phyloP scores from a whole-genome alignment of 1,140 invertebrate genomes.

The Epicauta chinensis region DNA sequence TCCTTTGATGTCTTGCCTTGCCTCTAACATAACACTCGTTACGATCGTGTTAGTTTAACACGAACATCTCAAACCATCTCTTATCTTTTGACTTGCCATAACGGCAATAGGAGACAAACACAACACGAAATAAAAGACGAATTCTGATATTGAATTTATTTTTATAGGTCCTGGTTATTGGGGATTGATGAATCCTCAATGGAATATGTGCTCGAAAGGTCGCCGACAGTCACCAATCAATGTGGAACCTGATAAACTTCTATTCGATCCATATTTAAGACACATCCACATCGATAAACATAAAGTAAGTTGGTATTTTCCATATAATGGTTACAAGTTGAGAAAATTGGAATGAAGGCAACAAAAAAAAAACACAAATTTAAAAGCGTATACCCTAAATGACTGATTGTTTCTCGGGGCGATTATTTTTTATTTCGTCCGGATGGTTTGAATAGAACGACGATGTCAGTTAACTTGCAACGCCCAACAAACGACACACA shows the following conservation, averaged over 20 bases:
- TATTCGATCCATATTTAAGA: constrained; percentile 89
- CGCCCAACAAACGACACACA: neutral
- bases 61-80: neutral
- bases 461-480: constrained; percentile 10
- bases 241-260: constrained; percentile 84
- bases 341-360: no score
- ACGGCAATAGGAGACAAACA: neutral
- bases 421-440: constrained; percentile 7
- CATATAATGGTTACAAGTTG: neutral
- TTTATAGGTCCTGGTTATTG: constrained; percentile 94
- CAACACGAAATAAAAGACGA: neutral
- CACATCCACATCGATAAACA: constrained; percentile 84
- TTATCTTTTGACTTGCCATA: neutral
- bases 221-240: constrained; percentile 92
- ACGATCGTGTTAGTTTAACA: constrained; percentile 13
- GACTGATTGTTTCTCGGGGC: constrained; percentile 14
- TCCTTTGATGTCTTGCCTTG: constrained; percentile 16
- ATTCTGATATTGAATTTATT: constrained; percentile 18
- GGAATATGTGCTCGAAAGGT: constrained; percentile 92
- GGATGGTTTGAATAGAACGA: constrained; percentile 9
- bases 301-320: constrained; percentile 74
- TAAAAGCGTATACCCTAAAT: constrained; percentile 7
- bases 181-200: constrained; percentile 94
- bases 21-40: constrained; percentile 11
- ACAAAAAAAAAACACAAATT: no score